Conservation (phyloP, 2,888 invertebrate species). For the Acleris holmiana region DNA sequence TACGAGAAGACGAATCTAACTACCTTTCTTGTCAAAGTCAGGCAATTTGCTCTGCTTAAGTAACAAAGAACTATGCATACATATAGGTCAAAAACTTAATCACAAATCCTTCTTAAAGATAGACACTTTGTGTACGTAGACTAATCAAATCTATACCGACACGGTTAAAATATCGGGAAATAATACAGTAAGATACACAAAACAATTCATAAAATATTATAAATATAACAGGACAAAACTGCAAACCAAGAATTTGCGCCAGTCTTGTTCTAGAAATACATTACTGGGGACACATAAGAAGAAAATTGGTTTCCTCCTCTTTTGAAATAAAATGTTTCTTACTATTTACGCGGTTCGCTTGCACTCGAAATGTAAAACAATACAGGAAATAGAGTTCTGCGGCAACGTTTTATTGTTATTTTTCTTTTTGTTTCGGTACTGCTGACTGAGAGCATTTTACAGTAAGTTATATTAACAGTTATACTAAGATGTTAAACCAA, state of each 20-base stretch:
- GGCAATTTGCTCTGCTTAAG: no score
- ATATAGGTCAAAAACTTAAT: no score
- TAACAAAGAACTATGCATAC: no score
- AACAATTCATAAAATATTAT: background rate
- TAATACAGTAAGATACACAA: no score
- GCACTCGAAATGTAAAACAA: conserved; percentile 33
- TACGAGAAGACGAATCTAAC: no score
- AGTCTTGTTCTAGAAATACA: conserved; percentile 29
- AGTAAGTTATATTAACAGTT: background rate
- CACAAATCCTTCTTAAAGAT: no score
- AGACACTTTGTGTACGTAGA: no score
- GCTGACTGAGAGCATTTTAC: conserved; percentile 6
- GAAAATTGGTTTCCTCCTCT: conserved; percentile 45
- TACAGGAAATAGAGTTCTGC: conserved; percentile 23
- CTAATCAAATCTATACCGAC: no score
- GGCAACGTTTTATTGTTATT: conserved; percentile 19
- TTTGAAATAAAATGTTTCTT: conserved; percentile 41
- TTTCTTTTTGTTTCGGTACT: conserved; percentile 5
- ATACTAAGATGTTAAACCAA: no score
- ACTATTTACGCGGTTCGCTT: conserved; percentile 40
- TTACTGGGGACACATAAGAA: conserved; percentile 40
- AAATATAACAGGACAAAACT: no score
- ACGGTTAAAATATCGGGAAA: no score
- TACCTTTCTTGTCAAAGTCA: no score
- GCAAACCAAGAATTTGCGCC: background rate